These are phyloP conservation scores for Gymnoscelis rufifasciata DNA, from an alignment of 2,888 invertebrate genomes.

Conservation along the genomic window DNA sequence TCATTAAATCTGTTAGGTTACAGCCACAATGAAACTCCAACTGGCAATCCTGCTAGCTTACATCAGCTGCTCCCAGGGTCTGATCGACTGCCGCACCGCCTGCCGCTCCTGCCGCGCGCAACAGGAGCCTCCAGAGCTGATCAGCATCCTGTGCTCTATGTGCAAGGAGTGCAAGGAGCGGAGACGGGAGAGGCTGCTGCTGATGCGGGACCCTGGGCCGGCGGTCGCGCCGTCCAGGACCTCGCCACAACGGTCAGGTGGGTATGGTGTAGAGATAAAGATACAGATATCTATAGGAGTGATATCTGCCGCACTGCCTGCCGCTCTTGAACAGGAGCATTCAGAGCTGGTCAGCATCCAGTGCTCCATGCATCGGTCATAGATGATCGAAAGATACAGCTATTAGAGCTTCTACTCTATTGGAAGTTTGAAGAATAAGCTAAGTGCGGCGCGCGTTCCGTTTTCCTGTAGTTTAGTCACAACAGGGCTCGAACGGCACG, in stretches of 20 bases:
- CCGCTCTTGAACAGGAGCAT: no score
- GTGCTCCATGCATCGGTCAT: no score
- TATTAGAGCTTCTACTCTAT: no score
- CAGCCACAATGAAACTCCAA: background rate
- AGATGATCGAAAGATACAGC: no score
- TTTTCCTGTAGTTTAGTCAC: no score
- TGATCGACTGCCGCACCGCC: conserved; percentile 50
- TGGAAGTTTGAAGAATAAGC: no score
- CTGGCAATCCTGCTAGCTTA: background rate
- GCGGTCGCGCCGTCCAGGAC: background rate
- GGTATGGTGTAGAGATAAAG: no score
- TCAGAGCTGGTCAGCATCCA: no score
- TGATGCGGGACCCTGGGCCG: background rate
- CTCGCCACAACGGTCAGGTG: background rate
- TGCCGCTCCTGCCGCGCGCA: conserved; percentile 47
- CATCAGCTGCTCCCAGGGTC: conserved; percentile 9
- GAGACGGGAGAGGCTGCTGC: conserved; percentile 31
- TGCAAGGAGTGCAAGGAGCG: conserved; percentile 56
- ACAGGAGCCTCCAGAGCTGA: conserved; percentile 32
- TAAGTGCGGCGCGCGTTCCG: no score
- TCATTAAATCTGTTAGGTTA: background rate
- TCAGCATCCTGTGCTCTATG: conserved; percentile 64
- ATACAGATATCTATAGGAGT: no score
- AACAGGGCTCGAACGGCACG: no score
- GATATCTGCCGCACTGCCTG: no score